These are phyloP conservation scores for Athene cunicularia DNA, from an alignment of 2,113 vertebrate species.

Conservation along the genomic window DNA sequence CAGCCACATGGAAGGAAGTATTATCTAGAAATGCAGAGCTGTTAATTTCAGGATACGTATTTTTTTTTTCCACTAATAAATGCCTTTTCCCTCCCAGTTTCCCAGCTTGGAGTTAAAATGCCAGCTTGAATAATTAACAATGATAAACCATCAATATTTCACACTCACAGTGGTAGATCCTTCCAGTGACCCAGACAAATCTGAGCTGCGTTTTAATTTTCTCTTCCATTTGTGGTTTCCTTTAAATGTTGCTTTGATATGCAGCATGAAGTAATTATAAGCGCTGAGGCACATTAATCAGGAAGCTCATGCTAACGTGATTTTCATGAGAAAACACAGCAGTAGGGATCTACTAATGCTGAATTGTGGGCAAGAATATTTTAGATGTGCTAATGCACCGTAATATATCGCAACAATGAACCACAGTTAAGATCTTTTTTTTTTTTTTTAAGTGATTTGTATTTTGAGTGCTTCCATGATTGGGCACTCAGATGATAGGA, in stretches of 20 bases:
- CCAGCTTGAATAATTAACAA: conserved; percentile 72
- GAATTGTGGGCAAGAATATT: conserved; percentile 19
- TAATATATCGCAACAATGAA: background rate
- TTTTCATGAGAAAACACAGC: conserved; percentile 54
- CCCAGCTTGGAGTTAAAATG: conserved; percentile 48
- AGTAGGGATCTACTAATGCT: background rate
- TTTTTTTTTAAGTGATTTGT: background rate
- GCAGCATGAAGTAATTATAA: conserved; percentile 39
- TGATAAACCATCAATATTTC: conserved; percentile 74
- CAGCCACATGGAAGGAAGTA: background rate
- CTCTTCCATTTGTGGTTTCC: conserved; percentile 36
- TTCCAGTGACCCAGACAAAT: conserved; percentile 51
- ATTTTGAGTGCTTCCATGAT: background rate
- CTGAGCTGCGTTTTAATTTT: conserved; percentile 38
- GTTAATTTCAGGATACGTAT: background rate
- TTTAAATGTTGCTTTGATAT: conserved; percentile 52
- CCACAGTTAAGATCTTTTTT: background rate
- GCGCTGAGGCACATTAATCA: conserved; percentile 42
- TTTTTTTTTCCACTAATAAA: background rate
- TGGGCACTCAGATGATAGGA: background rate
- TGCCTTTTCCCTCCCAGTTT: background rate
- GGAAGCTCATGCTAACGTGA: conserved; percentile 49
- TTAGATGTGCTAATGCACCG: background rate
- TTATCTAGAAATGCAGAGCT: conserved; percentile 22
- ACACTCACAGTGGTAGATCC: conserved; percentile 42